Conservation (phyloP, 2,888 invertebrate genomes). For the Chrysolina haemoptera region DNA sequence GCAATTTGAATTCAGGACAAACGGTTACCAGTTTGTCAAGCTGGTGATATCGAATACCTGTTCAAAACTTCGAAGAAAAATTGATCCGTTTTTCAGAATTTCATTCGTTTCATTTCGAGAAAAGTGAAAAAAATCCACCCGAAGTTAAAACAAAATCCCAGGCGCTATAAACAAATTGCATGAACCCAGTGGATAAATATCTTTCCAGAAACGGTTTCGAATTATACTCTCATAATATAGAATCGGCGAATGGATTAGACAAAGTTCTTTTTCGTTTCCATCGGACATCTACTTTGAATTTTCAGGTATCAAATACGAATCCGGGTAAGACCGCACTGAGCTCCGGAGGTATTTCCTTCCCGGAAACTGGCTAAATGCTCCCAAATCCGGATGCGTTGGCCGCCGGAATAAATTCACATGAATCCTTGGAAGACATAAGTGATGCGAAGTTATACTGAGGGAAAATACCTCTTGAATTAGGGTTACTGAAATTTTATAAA, state of each 20-base stretch:
- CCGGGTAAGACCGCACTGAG: constrained; percentile 57
- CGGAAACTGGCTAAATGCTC: constrained; percentile 67
- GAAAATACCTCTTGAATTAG: neutral
- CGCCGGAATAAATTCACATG: constrained; percentile 67
- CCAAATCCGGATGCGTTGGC: constrained; percentile 66
- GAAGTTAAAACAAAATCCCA: too few species aligned
- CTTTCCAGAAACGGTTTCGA: neutral
- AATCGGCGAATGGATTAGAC: neutral
- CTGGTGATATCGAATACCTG: too few species aligned
- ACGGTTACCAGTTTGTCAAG: too few species aligned
- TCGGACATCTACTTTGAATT: constrained; percentile 16
- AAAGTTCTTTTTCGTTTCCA: constrained; percentile 11
- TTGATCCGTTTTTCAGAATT: too few species aligned
- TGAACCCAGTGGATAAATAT: too few species aligned
- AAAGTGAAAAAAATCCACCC: too few species aligned
- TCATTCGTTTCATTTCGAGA: too few species aligned
- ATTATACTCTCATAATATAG: neutral
- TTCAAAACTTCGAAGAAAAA: too few species aligned
- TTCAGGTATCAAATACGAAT: constrained; percentile 27
- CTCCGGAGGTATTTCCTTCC: constrained; percentile 65
- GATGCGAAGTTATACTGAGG: neutral
- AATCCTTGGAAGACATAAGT: constrained; percentile 54
- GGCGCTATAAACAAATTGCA: too few species aligned
- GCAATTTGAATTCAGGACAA: too few species aligned
- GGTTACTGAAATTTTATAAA: too few species aligned